phyloP scores from a whole-genome alignment of 2,888 invertebrate species.

The Ophioninae sp. region DNA sequence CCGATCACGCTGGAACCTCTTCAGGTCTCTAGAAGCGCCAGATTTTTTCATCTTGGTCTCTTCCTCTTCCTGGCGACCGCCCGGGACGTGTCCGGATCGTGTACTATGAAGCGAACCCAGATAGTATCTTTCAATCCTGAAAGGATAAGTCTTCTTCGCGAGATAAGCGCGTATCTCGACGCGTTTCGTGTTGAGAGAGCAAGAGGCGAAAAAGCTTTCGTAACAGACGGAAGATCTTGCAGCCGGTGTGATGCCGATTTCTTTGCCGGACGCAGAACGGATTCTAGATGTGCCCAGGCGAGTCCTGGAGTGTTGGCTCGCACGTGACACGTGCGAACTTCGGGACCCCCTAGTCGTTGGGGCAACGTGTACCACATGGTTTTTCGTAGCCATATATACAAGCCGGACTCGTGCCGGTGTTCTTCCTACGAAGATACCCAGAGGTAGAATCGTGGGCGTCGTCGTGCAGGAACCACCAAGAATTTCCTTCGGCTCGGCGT shows the following conservation, averaged over 20 bases:
- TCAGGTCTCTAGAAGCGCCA: neutral
- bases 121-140: constrained; percentile 39
- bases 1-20: neutral
- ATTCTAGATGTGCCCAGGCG: constrained; percentile 14
- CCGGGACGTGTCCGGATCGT: constrained; percentile 69
- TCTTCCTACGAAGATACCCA: constrained; percentile 42
- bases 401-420: constrained; percentile 29
- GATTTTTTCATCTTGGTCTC: neutral
- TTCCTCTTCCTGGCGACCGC: constrained; percentile 45
- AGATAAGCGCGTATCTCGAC: constrained; percentile 57
- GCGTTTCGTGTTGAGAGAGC: constrained; percentile 43
- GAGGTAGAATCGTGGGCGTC: constrained; percentile 38
- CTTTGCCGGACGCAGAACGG: constrained; percentile 31
- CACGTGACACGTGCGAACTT: constrained; percentile 58
- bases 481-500: constrained; percentile 65
- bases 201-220: constrained; percentile 13
- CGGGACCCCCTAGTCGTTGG: constrained; percentile 48
- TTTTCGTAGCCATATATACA: constrained; percentile 10
- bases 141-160: constrained; percentile 65
- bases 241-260: constrained; percentile 18
- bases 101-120: constrained; percentile 42
- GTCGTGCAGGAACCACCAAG: constrained; percentile 5
- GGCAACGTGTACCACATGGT: constrained; percentile 19
- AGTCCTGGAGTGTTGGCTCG: constrained; percentile 38
- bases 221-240: no score